A percentile compares a stretch with the other conserved stretches of the same genome.
phyloP scores from a whole-genome alignment of 2,113 vertebrate species.

The Thamnophis sirtalis region DNA sequence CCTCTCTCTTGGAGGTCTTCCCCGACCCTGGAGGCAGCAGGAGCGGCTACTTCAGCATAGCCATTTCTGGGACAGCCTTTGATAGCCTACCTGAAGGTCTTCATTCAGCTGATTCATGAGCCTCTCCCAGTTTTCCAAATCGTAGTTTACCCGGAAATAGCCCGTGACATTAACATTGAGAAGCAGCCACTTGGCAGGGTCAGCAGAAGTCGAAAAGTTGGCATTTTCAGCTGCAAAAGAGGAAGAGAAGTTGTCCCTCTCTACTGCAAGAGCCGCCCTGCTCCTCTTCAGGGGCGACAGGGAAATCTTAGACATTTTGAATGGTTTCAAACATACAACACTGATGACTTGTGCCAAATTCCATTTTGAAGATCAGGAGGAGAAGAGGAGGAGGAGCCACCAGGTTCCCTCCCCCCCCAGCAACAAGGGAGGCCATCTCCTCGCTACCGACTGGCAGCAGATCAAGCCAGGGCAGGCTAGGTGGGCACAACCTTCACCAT shows the following conservation, averaged over 20 bases:
- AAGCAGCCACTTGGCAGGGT: constrained; percentile 67
- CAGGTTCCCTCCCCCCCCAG: background rate
- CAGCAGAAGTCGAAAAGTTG: rapidly evolving
- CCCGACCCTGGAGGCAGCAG: background rate
- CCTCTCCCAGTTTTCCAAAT: constrained; percentile 78
- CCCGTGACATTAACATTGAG: constrained; percentile 77
- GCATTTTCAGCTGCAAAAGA: background rate
- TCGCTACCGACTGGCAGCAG: background rate
- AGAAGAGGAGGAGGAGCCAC: background rate
- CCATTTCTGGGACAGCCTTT: background rate
- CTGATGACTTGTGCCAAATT: background rate
- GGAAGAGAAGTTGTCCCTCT: no score
- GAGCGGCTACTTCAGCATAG: background rate
- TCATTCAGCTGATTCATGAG: constrained; percentile 59
- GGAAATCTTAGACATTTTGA: background rate
- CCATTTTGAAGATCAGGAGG: background rate
- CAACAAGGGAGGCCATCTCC: background rate
- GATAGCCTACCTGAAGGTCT: constrained; percentile 51
- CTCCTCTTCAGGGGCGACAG: no score
- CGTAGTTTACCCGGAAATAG: constrained; percentile 91
- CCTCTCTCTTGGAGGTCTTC: background rate
- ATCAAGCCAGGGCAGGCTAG: background rate
- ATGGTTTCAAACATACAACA: background rate
- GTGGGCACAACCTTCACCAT: background rate
- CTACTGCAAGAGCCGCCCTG: rapidly evolving